A percentile compares a stretch with the other conserved stretches of the same genome.
phyloP scores from a whole-genome alignment of 1,140 invertebrate genomes.

The Plectrocnemia conspersa region DNA sequence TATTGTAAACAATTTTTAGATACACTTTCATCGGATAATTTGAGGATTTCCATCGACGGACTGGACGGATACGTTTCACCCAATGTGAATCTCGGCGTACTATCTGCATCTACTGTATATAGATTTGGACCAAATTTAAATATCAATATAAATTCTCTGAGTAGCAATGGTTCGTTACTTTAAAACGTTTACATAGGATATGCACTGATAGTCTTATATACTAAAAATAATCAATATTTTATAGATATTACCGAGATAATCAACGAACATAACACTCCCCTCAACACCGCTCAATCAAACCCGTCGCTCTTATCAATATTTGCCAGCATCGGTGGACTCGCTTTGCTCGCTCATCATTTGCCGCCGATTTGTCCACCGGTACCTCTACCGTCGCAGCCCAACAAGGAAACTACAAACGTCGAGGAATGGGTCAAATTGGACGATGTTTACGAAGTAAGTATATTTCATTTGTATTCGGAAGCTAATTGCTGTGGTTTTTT shows the following conservation, averaged over 20 bases:
- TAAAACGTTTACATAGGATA: too few relatives aligned
- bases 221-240: not conserved
- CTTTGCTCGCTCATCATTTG: slow-evolving; percentile 78
- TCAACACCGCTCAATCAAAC: slow-evolving; percentile 38
- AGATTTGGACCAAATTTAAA: slow-evolving; percentile 45
- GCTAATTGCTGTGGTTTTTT: not conserved
- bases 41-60: slow-evolving; percentile 44
- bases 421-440: slow-evolving; percentile 71
- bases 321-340: slow-evolving; percentile 79
- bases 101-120: slow-evolving; percentile 43
- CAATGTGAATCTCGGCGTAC: slow-evolving; percentile 42
- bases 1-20: too few relatives aligned
- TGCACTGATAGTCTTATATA: too few relatives aligned
- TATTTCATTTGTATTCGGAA: slow-evolving; percentile 3
- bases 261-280: slow-evolving; percentile 35
- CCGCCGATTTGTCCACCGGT: slow-evolving; percentile 82
- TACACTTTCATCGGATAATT: slow-evolving; percentile 20
- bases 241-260: not conserved
- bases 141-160: slow-evolving; percentile 42
- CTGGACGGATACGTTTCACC: slow-evolving; percentile 44
- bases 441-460: slow-evolving; percentile 44
- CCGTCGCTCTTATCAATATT: slow-evolving; percentile 70
- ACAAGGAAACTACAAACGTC: slow-evolving; percentile 40
- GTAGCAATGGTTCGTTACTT: slow-evolving; percentile 39
- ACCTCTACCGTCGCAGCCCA: slow-evolving; percentile 47